Evolutionary conservation across 2,888 invertebrate genomes (phyloP).

Genomic region (Palloptera scutellata): DNA sequence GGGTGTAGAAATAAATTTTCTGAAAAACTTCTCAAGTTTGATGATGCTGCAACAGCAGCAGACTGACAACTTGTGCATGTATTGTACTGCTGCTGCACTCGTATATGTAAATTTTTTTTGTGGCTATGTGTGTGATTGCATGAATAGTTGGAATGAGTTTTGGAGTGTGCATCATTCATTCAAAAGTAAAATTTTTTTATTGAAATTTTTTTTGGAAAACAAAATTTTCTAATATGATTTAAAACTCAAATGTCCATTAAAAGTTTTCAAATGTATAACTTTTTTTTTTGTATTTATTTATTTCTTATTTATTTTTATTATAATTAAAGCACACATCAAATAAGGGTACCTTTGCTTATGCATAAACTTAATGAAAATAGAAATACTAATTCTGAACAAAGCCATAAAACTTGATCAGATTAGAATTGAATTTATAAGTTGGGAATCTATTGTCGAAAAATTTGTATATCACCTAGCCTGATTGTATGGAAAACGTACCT

Average conservation of each 20-base stretch:
- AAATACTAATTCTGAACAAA: too few relatives aligned
- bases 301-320: too few relatives aligned
- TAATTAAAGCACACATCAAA: too few relatives aligned
- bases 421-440: too few relatives aligned
- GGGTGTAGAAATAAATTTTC: background rate
- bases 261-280: constrained; percentile 6
- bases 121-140: background rate
- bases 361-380: too few relatives aligned
- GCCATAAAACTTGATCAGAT: too few relatives aligned
- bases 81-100: background rate
- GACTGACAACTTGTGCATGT: constrained; percentile 16
- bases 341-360: too few relatives aligned
- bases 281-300: too few relatives aligned
- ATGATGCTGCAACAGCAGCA: constrained; percentile 9
- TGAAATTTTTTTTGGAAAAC: constrained; percentile 6
- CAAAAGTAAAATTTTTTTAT: background rate
- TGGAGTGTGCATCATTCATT: background rate
- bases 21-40: constrained; percentile 17
- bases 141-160: background rate
- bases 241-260: constrained; percentile 29
- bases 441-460: too few relatives aligned
- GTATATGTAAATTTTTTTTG: background rate
- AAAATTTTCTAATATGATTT: constrained; percentile 9
- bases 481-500: too few relatives aligned
- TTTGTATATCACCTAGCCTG: too few relatives aligned